Conservation (phyloP, 2,888 invertebrate genomes). For the Ctenicera cuprea region DNA sequence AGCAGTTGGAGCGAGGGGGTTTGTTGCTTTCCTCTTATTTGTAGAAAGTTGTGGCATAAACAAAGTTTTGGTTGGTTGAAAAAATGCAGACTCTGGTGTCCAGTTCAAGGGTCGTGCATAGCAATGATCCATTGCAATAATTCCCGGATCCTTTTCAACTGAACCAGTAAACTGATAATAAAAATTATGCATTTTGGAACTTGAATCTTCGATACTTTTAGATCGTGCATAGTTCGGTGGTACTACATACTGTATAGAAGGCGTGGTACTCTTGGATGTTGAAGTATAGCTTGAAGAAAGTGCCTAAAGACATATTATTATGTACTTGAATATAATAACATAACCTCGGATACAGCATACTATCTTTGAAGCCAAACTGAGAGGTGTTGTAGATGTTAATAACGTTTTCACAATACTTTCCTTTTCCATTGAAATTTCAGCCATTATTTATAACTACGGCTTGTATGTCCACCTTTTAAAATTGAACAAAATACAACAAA, state of each 20-base stretch:
- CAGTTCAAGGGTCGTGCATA: constrained; percentile 84
- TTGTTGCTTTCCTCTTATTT: constrained; percentile 58
- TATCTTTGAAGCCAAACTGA: constrained; percentile 17
- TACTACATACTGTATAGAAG: constrained; percentile 15
- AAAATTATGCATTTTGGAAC: constrained; percentile 13
- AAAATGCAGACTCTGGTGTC: constrained; percentile 78
- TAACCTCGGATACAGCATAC: constrained; percentile 22
- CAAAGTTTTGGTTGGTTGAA: constrained; percentile 76
- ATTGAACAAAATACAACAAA: too few species aligned
- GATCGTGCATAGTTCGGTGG: not conserved
- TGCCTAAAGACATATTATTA: not conserved
- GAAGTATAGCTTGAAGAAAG: not conserved
- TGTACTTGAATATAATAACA: not conserved
- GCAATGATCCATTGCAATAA: constrained; percentile 80
- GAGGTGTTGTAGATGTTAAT: constrained; percentile 33
- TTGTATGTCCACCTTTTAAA: too few species aligned
- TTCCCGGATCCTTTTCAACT: constrained; percentile 51
- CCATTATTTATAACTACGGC: constrained; percentile 19
- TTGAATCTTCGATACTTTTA: constrained; percentile 14
- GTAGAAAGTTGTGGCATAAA: constrained; percentile 69
- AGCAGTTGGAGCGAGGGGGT: constrained; percentile 56
- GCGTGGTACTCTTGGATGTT: not conserved
- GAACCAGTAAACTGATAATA: constrained; percentile 32
- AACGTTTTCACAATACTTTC: constrained; percentile 41
- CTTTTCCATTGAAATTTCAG: constrained; percentile 9